Evolutionary conservation across 2,888 invertebrate species (phyloP).

Genomic region (Malachius bipustulatus): DNA sequence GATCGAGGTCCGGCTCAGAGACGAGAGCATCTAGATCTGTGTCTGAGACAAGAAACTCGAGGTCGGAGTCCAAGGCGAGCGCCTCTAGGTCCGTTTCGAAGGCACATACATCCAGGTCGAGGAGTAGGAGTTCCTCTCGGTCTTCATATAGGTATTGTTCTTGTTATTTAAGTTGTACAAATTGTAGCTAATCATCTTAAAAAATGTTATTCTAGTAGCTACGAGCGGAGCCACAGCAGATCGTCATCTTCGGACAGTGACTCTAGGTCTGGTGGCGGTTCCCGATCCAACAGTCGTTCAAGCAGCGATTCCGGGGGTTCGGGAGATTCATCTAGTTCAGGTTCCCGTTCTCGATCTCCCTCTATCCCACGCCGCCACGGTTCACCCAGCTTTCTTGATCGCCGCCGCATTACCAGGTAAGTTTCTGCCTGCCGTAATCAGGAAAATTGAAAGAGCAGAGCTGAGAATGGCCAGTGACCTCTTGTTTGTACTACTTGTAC

Average conservation of each 20-base stretch:
- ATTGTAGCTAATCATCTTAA: constrained; percentile 21
- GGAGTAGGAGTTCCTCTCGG: constrained; percentile 8
- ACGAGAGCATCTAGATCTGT: constrained; percentile 19
- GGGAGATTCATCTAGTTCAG: constrained; percentile 44
- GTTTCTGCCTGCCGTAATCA: too few species aligned
- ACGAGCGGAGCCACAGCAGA: constrained; percentile 15
- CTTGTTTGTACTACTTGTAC: too few species aligned
- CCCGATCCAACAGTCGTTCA: constrained; percentile 35
- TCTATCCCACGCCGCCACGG: constrained; percentile 87
- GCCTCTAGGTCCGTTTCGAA: constrained; percentile 34
- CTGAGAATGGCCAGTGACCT: too few species aligned
- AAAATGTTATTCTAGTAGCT: too few species aligned
- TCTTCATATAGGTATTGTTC: too few species aligned
- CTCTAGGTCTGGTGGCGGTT: constrained; percentile 33
- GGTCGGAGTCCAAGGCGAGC: constrained; percentile 37
- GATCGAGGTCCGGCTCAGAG: constrained; percentile 23
- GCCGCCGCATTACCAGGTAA: constrained; percentile 91
- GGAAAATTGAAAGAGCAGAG: too few species aligned
- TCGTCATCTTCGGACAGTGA: constrained; percentile 29
- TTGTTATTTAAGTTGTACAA: constrained; percentile 20
- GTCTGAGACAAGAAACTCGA: constrained; percentile 25
- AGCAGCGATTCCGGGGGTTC: constrained; percentile 44
- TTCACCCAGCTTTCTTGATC: constrained; percentile 87
- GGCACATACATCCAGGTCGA: constrained; percentile 7
- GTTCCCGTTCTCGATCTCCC: constrained; percentile 61